Base-by-base conservation (phyloP, 2,888 invertebrate genomes). In the Archaeoteleia sp. region DNA sequence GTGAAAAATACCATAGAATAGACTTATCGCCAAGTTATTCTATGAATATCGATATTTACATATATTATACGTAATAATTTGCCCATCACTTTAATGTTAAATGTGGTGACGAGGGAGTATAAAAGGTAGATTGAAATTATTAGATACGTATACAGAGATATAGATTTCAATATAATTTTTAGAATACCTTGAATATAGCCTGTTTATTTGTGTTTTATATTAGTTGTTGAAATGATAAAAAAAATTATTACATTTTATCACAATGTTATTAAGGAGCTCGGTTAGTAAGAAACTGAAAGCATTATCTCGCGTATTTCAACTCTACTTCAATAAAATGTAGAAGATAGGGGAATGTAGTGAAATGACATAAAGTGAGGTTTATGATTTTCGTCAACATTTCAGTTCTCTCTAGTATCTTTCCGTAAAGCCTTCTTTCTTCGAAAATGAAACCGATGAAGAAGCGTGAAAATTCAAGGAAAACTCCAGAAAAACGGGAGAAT, bases 301-400 rank as follows among this genome's bases (percentile, higher is more conserved):
- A 42, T 48, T 55, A 43, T 34, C 39, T 32, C 34, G 43, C 43
- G 49, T 32, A 57, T 45, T 65, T 45, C 34, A 32, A 65, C 57
- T 65, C 45, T 43, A 14, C 37, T 43, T 37, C 29, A 43, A 48
- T 40, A 34, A 48, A 48, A 58, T 34, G 25, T 27, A 17, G 35
- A 49, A 45, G 45, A 42, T 35, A 14, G 30, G 29, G 49, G 27
- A 30, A 43, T 40, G 51, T 32, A 20, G 37, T 30, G 37, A 54
- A 51, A 53, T 32, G 53, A 32, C 46, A 46, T 58, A 54, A 58
- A 66, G 58, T 39, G 15, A 25, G 40, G 54, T 58, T 58, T 66
- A 66, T 66, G 66, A 66, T 66, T 65, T 65, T 57, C 65, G 51
- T 57, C 51, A 65, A 65, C 65, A 65, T 57, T 65, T 65, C 65